Base-by-base conservation (phyloP, 2,797 vertebrate species). In the Poeciliopsis gracilis region DNA sequence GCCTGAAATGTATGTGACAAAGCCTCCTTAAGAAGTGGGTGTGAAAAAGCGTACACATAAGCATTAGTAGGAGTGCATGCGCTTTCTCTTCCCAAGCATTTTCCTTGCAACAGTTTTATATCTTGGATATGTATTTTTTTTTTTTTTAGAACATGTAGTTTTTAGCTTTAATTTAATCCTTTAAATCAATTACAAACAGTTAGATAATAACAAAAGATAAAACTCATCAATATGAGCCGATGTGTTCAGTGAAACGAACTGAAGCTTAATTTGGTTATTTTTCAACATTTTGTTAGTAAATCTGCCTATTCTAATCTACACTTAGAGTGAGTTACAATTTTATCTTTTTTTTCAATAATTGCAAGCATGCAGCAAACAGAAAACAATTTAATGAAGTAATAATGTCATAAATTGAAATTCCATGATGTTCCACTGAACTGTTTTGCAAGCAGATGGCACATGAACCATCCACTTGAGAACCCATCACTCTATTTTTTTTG, bases 401-500 rank as follows among this genome's bases (percentile, higher is more conserved):
- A 38, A 80, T 75, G 45, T n/a, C 51, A 55, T 15, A 81, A 33
- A 76, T 77, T 69, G 43, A 43, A 84, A 84, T 55, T 75, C 61
- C 28, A 36, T 78, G 45, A 77, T 57, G 79, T 80, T 77, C 30
- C 47, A 75, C n/a, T 36, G 36, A 63, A 73, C 81, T 84, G 61
- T 71, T 78, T 70, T 79, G 47, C 36, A 81, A 86, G 70, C 89
- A 89, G 91, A 88, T 89, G 89, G 90, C 76, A 77, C 49, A 71
- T 20, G 5, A 15, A 23, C 72, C 78, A 82, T 49, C 72, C 77
- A 30, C 81, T 84, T 66, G 76, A 84, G 88, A 83, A 80, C 74
- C 80, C 75, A 85, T 90, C 82, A 84, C 75, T 85, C 85, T 78
- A 70, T 80, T 78, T 81, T 69, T 73, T 30, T 61, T 67, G 80